These are phyloP conservation scores for Diadegma fenestrale DNA, from an alignment of 2,888 invertebrate genomes.

Conservation along the genomic window DNA sequence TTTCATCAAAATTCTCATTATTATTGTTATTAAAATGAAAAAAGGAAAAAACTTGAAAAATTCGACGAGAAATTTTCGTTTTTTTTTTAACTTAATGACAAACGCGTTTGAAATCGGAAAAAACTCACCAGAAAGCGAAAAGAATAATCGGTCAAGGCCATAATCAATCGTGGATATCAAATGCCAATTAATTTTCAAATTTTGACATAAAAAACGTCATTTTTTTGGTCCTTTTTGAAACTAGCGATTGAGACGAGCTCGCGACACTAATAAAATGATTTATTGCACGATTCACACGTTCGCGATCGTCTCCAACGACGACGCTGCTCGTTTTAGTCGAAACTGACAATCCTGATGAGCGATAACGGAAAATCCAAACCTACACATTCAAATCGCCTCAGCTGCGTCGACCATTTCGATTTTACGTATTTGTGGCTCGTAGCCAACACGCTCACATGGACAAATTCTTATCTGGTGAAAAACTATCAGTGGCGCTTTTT, in stretches of 20 bases:
- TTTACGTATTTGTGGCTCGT: not conserved
- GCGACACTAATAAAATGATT: not conserved
- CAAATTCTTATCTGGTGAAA: not conserved
- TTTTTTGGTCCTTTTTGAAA: not conserved
- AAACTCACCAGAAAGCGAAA: conserved; percentile 37
- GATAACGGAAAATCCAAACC: not conserved
- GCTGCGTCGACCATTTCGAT: not conserved
- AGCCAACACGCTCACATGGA: not conserved
- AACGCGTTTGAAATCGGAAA: not conserved
- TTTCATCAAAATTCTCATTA: too few relatives aligned
- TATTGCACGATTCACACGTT: not conserved
- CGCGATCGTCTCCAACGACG: not conserved
- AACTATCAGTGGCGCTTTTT: not conserved
- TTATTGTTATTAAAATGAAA: too few relatives aligned
- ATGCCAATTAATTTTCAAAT: not conserved
- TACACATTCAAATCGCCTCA: not conserved
- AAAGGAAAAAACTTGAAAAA: not conserved
- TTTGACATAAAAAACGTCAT: not conserved
- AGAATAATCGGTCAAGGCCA: conserved; percentile 14
- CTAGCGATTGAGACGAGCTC: conserved; percentile 1
- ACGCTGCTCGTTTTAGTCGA: not conserved
- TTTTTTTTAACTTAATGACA: not conserved
- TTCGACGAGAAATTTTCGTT: not conserved
- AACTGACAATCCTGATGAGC: conserved; percentile 8
- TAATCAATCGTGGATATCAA: conserved; percentile 12